Evolutionary conservation across 2,888 invertebrate genomes (phyloP).

Genomic region (Steromphala cineraria): DNA sequence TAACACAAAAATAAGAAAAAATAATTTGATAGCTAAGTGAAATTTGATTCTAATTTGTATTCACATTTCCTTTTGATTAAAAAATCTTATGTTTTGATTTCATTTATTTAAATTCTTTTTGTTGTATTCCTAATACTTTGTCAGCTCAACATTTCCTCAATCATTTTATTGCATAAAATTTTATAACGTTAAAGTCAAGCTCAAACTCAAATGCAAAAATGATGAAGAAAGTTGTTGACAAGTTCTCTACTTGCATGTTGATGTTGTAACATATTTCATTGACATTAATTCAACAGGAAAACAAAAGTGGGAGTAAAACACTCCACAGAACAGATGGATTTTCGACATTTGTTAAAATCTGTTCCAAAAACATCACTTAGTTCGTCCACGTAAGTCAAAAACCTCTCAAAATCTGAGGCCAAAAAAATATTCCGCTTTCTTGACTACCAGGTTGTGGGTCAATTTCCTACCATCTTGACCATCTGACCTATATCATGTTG

Average conservation of each 20-base stretch:
- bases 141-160: background rate
- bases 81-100: too few species aligned
- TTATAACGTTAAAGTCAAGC: too few species aligned
- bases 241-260: background rate
- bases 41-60: too few species aligned
- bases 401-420: too few species aligned
- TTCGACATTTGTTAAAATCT: constrained; percentile 39
- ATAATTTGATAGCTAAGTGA: too few species aligned
- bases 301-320: constrained; percentile 57
- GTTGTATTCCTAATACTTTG: background rate
- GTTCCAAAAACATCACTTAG: background rate
- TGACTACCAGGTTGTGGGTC: background rate
- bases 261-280: constrained; percentile 12
- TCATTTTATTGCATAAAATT: background rate
- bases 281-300: constrained; percentile 47
- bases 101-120: too few species aligned
- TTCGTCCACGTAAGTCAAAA: background rate
- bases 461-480: background rate
- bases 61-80: too few species aligned
- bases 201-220: too few species aligned
- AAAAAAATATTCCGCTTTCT: background rate
- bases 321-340: constrained; percentile 57
- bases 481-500: background rate
- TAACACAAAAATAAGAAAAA: too few species aligned
- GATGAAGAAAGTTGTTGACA: background rate